phyloP scores from a whole-genome alignment of 2,888 invertebrate genomes.

The Standfussiana lucernea region DNA sequence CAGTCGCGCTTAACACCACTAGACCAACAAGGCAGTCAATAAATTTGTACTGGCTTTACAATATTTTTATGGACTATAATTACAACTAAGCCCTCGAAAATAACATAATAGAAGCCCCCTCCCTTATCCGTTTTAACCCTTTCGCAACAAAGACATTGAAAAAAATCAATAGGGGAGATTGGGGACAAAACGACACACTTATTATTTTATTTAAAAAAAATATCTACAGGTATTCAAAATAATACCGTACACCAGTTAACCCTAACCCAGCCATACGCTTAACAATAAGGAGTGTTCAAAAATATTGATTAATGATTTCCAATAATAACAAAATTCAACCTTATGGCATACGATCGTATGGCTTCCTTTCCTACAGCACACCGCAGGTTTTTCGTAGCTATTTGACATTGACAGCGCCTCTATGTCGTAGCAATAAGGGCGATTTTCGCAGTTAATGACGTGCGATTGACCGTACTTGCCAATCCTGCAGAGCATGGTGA shows the following conservation, averaged over 20 bases:
- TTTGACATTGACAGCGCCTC: background rate
- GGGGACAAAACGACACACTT: conserved; percentile 18
- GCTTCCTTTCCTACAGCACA: conserved; percentile 8
- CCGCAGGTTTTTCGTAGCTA: background rate
- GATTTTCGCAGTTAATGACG: background rate
- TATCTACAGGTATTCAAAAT: background rate
- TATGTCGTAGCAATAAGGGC: background rate
- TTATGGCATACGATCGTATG: background rate
- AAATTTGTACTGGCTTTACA: background rate
- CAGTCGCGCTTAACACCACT: background rate
- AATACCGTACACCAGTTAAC: background rate
- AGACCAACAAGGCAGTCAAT: background rate
- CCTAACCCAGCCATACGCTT: background rate
- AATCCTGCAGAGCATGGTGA: background rate
- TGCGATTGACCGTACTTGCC: background rate
- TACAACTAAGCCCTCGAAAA: background rate
- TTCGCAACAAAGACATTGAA: background rate
- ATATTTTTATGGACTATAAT: background rate
- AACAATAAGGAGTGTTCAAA: background rate
- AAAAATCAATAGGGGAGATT: conserved; percentile 14
- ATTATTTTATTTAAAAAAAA: background rate
- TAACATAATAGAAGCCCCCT: background rate
- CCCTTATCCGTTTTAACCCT: conserved; percentile 13
- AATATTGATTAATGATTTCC: background rate
- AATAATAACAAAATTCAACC: background rate